Evolutionary conservation across 2,888 invertebrate species (phyloP).

Genomic region (Ormyrus thymus): DNA sequence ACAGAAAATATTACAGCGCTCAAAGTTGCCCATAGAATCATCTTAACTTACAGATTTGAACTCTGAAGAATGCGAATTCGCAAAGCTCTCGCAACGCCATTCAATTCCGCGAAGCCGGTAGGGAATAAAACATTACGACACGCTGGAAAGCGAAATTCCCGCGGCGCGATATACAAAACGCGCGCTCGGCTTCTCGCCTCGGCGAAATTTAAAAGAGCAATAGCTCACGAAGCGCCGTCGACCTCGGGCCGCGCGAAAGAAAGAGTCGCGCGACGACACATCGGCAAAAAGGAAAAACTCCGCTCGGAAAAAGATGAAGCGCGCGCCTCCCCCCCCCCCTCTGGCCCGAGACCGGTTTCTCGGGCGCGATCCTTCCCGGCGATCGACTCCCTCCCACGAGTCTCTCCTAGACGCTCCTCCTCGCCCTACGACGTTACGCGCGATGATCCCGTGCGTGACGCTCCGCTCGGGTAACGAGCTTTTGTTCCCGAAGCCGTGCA

Average conservation of each 20-base stretch:
- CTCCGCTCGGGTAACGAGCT: slow-evolving; percentile 16
- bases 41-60: no score
- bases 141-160: no score
- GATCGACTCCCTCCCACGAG: slow-evolving; percentile 40
- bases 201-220: neutral
- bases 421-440: slow-evolving; percentile 11
- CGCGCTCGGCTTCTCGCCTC: neutral
- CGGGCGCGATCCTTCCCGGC: neutral
- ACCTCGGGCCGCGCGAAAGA: no score
- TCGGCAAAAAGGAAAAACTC: neutral
- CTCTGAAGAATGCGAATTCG: neutral
- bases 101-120: no score
- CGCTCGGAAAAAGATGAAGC: neutral
- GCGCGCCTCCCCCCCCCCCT: neutral
- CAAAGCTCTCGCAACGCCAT: no score
- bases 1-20: no score
- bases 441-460: slow-evolving; percentile 36
- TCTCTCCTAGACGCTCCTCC: neutral
- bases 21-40: no score
- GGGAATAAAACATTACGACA: no score
- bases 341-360: slow-evolving; percentile 6
- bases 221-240: neutral
- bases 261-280: neutral
- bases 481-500: slow-evolving; percentile 2
- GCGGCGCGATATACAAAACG: no score